A percentile compares a stretch with the other conserved stretches of the same genome.
Conservation (phyloP, 2,113 vertebrate genomes). For the Melanerpes formicivorus region DNA sequence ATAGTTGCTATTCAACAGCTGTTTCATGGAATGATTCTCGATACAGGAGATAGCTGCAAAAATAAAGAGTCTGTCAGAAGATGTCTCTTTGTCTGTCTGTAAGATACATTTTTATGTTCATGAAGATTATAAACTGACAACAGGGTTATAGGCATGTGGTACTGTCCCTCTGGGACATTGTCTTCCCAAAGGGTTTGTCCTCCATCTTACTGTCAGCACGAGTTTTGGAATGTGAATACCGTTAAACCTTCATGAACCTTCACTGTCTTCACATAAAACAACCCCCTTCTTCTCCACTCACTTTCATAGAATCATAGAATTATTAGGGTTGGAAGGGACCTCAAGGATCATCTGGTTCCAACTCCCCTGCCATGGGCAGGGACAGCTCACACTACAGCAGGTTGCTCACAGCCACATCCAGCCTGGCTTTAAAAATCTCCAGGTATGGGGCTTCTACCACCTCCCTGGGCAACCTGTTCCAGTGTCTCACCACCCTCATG, state of each 20-base stretch:
- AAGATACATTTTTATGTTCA: neutral
- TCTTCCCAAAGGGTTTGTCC: neutral
- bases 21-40: neutral
- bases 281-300: neutral
- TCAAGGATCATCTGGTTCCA: too few relatives aligned
- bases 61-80: neutral
- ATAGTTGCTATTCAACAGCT: neutral
- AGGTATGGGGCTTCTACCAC: too few relatives aligned
- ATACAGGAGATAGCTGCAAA: neutral
- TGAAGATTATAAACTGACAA: neutral
- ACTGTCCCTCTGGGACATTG: neutral
- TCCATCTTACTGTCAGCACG: neutral
- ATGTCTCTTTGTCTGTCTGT: neutral
- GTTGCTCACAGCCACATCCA: too few relatives aligned
- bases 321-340: too few relatives aligned
- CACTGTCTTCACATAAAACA: neutral
- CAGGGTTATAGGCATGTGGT: neutral
- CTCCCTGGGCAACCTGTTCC: too few relatives aligned
- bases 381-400: too few relatives aligned
- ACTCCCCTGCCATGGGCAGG: too few relatives aligned
- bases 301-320: neutral
- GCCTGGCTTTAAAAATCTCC: too few relatives aligned
- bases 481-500: too few relatives aligned
- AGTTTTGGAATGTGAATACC: neutral
- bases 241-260: neutral